phyloP scores from a whole-genome alignment of 1,140 invertebrate genomes.

The Neoseiulus cucumeris region DNA sequence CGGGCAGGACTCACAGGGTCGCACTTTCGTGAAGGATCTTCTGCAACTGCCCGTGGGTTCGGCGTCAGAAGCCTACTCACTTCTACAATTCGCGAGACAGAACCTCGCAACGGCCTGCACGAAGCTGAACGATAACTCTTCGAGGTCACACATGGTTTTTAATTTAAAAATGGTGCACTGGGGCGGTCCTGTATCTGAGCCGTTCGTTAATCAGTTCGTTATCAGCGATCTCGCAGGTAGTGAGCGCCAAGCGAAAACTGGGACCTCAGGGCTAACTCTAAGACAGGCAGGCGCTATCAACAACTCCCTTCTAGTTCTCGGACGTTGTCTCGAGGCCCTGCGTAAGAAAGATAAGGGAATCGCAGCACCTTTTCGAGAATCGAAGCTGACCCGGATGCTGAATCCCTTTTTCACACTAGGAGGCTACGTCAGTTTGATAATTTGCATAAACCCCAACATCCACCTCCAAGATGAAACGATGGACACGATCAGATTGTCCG shows the following conservation, averaged over 20 bases:
- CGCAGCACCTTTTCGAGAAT: slow-evolving; percentile 49
- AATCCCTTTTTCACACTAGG: slow-evolving; percentile 38
- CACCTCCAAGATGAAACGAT: slow-evolving; percentile 55
- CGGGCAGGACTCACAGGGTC: slow-evolving; percentile 10
- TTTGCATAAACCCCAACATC: slow-evolving; percentile 50
- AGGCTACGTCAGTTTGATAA: slow-evolving; percentile 53
- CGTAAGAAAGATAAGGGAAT: slow-evolving; percentile 29
- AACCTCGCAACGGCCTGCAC: slow-evolving; percentile 29
- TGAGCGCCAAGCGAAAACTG: slow-evolving; percentile 60
- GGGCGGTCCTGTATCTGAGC: not conserved
- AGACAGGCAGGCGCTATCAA: slow-evolving; percentile 80
- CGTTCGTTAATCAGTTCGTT: slow-evolving; percentile 17
- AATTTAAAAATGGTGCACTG: slow-evolving; percentile 26
- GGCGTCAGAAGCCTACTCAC: slow-evolving; percentile 28
- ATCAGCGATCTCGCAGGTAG: slow-evolving; percentile 66
- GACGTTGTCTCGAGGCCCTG: slow-evolving; percentile 55
- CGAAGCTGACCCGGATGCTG: slow-evolving; percentile 51
- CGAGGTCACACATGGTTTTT: slow-evolving; percentile 30
- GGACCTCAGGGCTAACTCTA: slow-evolving; percentile 53
- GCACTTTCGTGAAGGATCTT: slow-evolving; percentile 22
- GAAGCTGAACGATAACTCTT: slow-evolving; percentile 29
- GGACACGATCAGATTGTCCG: slow-evolving; percentile 40
- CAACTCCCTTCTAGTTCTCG: slow-evolving; percentile 60
- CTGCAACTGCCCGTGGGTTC: slow-evolving; percentile 26
- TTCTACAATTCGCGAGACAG: slow-evolving; percentile 27